These are phyloP conservation scores for Lamellibrachia luymesi DNA, from an alignment of 1,140 invertebrate species.

Conservation along the genomic window DNA sequence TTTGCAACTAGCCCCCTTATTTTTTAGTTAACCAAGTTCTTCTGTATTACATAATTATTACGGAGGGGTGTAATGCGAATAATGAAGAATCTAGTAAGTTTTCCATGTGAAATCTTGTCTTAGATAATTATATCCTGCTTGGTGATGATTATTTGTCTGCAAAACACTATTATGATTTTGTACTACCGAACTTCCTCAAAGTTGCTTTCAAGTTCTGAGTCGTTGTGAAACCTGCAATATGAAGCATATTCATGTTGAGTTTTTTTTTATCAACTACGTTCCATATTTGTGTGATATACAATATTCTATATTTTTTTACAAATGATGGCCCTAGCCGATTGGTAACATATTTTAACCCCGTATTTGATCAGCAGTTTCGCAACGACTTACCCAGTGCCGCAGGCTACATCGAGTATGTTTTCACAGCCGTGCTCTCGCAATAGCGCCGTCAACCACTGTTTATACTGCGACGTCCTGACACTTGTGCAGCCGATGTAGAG, in stretches of 20 bases:
- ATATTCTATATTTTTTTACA: no score
- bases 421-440: constrained; percentile 69
- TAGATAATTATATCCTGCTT: not conserved
- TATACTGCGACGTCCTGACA: constrained; percentile 78
- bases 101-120: not conserved
- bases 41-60: no score
- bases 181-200: no score
- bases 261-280: no score
- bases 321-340: no score
- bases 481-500: constrained; percentile 83
- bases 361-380: not conserved
- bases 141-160: not conserved
- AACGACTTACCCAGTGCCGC: constrained; percentile 74
- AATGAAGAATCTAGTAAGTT: not conserved
- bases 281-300: no score
- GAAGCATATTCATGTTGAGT: no score
- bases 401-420: constrained; percentile 78
- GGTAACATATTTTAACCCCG: constrained; percentile 15
- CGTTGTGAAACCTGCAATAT: no score
- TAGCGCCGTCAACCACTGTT: constrained; percentile 74
- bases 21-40: no score
- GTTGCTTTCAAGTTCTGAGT: no score
- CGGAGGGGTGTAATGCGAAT: not conserved
- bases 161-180: not conserved
- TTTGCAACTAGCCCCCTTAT: no score